Percentiles rank a stretch among this genome's conserved stretches.
Evolutionary conservation across 1,140 invertebrate species (phyloP).

Genomic region (Venustaconcha ellipsiformis): DNA sequence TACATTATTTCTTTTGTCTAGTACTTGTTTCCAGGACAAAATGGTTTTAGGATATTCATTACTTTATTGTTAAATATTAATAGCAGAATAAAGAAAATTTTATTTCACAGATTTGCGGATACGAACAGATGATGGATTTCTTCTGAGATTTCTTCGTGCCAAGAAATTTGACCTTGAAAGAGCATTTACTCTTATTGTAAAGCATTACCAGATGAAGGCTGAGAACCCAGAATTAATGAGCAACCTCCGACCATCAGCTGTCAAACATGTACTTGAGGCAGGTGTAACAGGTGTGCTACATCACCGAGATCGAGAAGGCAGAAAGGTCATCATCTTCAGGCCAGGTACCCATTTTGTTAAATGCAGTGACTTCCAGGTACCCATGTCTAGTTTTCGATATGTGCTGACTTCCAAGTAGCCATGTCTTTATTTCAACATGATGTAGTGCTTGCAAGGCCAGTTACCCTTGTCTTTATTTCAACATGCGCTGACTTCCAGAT

Average conservation of each 20-base stretch:
- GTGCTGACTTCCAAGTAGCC: neutral
- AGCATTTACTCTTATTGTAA: constrained; percentile 86
- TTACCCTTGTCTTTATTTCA: neutral
- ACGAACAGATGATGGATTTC: constrained; percentile 79
- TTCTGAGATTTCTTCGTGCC: constrained; percentile 84
- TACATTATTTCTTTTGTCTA: no score
- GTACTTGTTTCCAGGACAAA: no score
- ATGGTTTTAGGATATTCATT: no score
- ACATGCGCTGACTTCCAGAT: no score
- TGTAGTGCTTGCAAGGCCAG: neutral
- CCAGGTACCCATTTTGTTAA: constrained; percentile 45
- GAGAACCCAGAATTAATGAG: constrained; percentile 79
- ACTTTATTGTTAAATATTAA: no score
- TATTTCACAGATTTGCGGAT: constrained; percentile 46
- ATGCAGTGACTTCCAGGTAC: neutral
- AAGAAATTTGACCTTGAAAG: constrained; percentile 85
- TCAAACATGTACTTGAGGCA: constrained; percentile 81
- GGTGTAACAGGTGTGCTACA: constrained; percentile 83
- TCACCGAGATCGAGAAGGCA: constrained; percentile 80
- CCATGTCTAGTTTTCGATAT: neutral
- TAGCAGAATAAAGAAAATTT: neutral
- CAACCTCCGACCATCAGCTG: constrained; percentile 77
- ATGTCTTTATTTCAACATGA: neutral
- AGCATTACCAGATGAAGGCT: constrained; percentile 84
- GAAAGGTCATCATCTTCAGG: constrained; percentile 80